A percentile compares a stretch with the other conserved stretches of the same genome.
These are phyloP conservation scores for Canis aureus DNA, from an alignment of 2,113 vertebrate genomes.

Conservation along the genomic window DNA sequence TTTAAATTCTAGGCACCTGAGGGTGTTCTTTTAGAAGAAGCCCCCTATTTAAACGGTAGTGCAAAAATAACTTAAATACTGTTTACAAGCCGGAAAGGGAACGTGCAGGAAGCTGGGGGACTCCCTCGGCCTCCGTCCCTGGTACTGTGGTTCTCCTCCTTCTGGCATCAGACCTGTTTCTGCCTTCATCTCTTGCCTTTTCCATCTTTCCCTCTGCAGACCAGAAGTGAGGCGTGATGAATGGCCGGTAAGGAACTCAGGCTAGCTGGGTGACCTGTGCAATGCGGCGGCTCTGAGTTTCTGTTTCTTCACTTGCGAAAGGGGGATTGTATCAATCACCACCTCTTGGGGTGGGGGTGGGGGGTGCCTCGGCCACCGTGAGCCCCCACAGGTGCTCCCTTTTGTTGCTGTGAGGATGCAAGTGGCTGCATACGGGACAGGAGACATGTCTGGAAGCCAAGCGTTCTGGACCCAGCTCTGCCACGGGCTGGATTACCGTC, in stretches of 20 bases:
- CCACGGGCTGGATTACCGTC: background rate
- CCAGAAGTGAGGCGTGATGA: background rate
- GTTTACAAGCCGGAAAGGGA: background rate
- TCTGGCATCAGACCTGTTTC: background rate
- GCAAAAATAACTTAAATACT: background rate
- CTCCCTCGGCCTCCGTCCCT: fast-evolving
- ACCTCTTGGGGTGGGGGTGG: background rate
- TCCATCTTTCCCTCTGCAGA: background rate
- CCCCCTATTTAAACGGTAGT: background rate
- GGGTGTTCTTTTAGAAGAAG: background rate
- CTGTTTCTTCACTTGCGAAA: background rate
- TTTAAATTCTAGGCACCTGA: constrained; percentile 51
- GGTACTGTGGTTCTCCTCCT: fast-evolving
- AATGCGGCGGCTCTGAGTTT: background rate
- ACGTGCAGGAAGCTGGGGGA: background rate
- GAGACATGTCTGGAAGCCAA: background rate
- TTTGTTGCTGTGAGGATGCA: background rate
- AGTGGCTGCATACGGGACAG: background rate
- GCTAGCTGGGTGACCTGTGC: background rate
- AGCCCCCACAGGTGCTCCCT: background rate
- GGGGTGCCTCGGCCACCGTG: background rate
- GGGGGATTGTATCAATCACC: background rate
- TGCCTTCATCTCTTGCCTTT: background rate
- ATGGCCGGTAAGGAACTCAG: background rate
- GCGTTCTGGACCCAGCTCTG: background rate